phyloP scores from a whole-genome alignment of 2,888 invertebrate species.

The Volucella inflata region DNA sequence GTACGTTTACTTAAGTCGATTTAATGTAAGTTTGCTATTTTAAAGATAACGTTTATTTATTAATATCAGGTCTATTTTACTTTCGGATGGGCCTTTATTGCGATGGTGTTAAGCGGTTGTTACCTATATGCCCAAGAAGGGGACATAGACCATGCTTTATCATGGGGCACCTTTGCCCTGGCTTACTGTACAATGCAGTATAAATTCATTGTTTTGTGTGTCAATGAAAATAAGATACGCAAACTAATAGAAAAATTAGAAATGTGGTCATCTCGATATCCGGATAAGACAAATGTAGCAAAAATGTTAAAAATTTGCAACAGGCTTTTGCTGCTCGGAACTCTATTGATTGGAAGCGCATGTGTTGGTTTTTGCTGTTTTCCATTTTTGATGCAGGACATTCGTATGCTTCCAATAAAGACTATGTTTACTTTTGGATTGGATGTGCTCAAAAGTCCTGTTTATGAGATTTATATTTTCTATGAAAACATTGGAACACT shows the following conservation, averaged over 20 bases:
- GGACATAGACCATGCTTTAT: neutral
- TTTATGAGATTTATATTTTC: conserved; percentile 27
- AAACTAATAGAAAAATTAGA: conserved; percentile 5
- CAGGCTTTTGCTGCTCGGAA: conserved; percentile 11
- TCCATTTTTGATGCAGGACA: conserved; percentile 5
- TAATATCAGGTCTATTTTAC: conserved; percentile 23
- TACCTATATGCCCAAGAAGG: conserved; percentile 22
- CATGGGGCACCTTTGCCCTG: conserved; percentile 24
- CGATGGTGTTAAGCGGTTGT: conserved; percentile 16
- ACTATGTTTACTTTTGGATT: conserved; percentile 50
- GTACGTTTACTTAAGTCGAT: conserved; percentile 33
- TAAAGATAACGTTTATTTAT: neutral
- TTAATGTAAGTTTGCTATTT: conserved; percentile 34
- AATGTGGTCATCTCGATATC: conserved; percentile 31
- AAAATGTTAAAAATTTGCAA: conserved; percentile 23
- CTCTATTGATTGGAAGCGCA: conserved; percentile 4
- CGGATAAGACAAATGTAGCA: conserved; percentile 35
- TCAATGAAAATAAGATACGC: conserved; percentile 47
- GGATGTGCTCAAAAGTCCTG: conserved; percentile 35
- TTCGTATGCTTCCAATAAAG: conserved; percentile 28
- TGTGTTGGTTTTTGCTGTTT: conserved; percentile 28
- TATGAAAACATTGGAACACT: conserved; percentile 31
- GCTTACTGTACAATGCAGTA: conserved; percentile 51
- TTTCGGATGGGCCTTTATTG: conserved; percentile 43
- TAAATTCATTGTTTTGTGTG: conserved; percentile 23